Conservation (phyloP, 2,888 invertebrate genomes). For the Spodoptera picta region DNA sequence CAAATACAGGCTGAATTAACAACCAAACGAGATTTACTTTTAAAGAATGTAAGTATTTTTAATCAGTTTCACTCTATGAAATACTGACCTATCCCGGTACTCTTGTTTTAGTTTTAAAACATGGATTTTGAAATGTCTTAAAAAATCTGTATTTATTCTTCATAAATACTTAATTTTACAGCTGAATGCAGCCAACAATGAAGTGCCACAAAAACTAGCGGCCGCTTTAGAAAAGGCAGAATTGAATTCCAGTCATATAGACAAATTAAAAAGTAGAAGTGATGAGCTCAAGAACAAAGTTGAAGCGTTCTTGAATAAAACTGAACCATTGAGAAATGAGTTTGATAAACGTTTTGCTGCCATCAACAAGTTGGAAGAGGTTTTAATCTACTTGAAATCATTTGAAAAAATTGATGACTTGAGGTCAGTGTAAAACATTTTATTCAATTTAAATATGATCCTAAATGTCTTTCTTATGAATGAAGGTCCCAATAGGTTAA, state of each 20-base stretch:
- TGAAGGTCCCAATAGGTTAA: no score
- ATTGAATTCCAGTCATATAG: conserved; percentile 84
- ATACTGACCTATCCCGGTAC: background rate
- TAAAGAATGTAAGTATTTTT: conserved; percentile 70
- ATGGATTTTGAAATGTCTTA: no score
- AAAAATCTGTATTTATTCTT: no score
- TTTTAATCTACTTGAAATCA: conserved; percentile 91
- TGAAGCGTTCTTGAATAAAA: conserved; percentile 75
- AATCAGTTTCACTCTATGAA: background rate
- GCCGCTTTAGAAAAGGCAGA: conserved; percentile 90
- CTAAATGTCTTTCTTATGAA: no score
- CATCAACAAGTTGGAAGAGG: conserved; percentile 87
- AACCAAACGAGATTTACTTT: conserved; percentile 66
- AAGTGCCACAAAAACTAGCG: conserved; percentile 90
- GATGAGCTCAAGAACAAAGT: conserved; percentile 77
- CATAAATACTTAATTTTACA: conserved; percentile 66
- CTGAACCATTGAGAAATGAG: conserved; percentile 80
- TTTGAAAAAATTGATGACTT: conserved; percentile 92
- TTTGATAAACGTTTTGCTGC: conserved; percentile 82
- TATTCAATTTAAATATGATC: no score
- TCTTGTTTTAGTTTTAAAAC: no score
- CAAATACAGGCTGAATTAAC: conserved; percentile 72
- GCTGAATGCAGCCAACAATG: conserved; percentile 90
- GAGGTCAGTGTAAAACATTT: conserved; percentile 82
- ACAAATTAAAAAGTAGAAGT: conserved; percentile 83